Evolutionary conservation across 2,888 invertebrate species (phyloP), one percentile per base, ranked within the genome.

Genomic region (Minunthozetes semirufus): DNA sequence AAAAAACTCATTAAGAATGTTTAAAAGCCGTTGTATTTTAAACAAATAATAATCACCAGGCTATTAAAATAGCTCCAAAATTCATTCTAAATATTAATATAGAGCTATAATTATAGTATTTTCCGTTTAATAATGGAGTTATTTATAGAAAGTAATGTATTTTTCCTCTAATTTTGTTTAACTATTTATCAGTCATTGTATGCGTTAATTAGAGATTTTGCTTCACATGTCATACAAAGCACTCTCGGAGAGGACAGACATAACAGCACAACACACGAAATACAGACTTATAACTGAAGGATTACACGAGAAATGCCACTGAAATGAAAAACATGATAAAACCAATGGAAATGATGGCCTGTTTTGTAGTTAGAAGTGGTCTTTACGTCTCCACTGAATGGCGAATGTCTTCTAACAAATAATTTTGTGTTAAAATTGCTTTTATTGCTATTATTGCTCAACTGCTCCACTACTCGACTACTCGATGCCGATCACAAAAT

Each of bases 191-290:
- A 59, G 29, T 59, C 59, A 59, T 59, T 13, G 27, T 27, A 38
- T 66, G 66, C 33, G 42, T 42, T 66, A 66, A 66, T 66, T 66
- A 42, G 66, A 66, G 66, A 66, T 66, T 66, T 38, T 38, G 66
- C 42, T 66, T 66, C 38, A 66, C 19, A 66, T 66, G 66, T 66
- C 38, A 66, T 42, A 29, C 38, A 66, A 42, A 66, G 66, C 66
- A 66, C 66, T 42, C 11, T 42, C 13, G 42, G 11, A 42, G 42
- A 42, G 42, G 42, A 42, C 42, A 42, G 8, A 42, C 42, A 42
- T 13, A 50, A 53, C 19, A 22, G 50, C 25, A 53, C 25, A 53
- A 53, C 53, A 22, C 19, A 22, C 33, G 56, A 56, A 56, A 56
- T 17, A 22, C 25, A 27, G 13, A 27, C 29, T 27, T n/a, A 29